Conservation (phyloP, 2,113 vertebrate species). For the Condylura cristata region DNA sequence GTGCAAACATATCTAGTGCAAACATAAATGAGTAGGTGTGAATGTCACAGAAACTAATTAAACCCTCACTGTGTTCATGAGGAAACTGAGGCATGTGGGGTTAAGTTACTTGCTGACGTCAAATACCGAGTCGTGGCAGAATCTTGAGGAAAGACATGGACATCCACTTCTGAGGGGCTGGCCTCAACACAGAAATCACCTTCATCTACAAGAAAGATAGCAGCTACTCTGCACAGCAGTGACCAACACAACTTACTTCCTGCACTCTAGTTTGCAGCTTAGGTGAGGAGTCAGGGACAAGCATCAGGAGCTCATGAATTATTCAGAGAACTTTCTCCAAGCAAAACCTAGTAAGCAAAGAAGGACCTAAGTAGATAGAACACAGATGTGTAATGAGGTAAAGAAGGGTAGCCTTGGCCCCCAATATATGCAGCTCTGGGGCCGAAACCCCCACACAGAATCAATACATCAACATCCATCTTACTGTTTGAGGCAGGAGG, state of each 20-base stretch:
- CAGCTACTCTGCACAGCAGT: neutral
- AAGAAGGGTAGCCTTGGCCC: neutral
- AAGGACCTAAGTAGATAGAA: fast-evolving
- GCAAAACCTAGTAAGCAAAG: neutral
- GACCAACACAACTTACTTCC: neutral
- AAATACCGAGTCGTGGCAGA: neutral
- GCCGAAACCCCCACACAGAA: neutral
- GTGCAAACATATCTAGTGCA: neutral
- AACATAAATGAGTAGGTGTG: neutral
- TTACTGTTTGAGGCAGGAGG: no score
- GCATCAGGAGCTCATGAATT: neutral
- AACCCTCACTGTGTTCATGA: neutral
- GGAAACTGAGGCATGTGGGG: neutral
- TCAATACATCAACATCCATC: fast-evolving
- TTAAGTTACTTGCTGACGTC: neutral
- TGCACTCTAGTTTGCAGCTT: no score
- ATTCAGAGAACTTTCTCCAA: neutral
- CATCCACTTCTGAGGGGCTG: neutral
- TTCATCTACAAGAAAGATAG: neutral
- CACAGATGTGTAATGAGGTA: neutral
- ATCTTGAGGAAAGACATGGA: neutral
- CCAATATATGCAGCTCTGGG: neutral
- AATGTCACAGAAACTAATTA: neutral
- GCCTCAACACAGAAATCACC: neutral
- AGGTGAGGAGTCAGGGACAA: neutral